Conservation (phyloP, 2,797 vertebrate genomes). For the Manis javanica region DNA sequence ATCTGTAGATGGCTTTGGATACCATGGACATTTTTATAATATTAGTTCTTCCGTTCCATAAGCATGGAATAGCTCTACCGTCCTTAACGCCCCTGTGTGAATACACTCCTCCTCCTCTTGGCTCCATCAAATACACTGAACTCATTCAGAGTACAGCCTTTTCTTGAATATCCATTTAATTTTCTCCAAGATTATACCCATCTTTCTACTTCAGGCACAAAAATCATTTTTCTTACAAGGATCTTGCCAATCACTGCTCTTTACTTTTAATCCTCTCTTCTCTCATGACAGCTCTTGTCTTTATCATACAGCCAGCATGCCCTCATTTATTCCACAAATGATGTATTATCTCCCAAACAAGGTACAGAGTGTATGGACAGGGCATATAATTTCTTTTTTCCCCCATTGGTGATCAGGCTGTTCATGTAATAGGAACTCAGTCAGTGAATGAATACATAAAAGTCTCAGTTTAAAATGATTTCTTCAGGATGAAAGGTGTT, state of each 20-base stretch:
- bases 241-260: neutral
- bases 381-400: neutral
- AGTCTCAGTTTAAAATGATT: constrained; percentile 52
- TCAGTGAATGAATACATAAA: neutral
- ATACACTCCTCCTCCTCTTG: neutral
- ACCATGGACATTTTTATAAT: neutral
- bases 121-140: neutral
- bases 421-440: neutral
- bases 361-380: neutral
- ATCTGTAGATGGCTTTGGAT: neutral
- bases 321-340: neutral
- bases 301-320: neutral
- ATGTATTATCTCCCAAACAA: neutral
- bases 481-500: constrained; percentile 58
- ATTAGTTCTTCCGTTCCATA: neutral
- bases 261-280: neutral
- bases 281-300: neutral
- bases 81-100: accelerated
- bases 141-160: neutral
- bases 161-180: neutral
- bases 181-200: neutral
- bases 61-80: neutral
- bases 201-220: neutral
- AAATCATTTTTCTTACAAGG: neutral
- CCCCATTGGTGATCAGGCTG: neutral